Conservation (phyloP, 92 coral and sea anemone genomes). For the Porites lobata region DNA sequence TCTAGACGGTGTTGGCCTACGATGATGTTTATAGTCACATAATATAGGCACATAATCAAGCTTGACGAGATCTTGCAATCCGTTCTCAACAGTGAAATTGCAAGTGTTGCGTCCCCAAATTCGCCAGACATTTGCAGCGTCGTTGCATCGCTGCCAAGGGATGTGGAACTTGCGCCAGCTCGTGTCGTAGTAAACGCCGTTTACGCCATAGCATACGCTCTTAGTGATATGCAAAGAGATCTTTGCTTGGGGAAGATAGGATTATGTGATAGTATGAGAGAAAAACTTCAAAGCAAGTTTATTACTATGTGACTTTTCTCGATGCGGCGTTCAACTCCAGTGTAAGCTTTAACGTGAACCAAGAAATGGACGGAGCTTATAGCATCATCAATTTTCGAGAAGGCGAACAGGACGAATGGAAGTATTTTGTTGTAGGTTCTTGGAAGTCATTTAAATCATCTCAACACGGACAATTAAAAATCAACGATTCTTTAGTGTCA, state of each 20-base stretch:
- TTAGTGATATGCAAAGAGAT: conserved; percentile 73
- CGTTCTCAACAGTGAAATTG: conserved; percentile 62
- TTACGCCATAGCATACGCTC: conserved; percentile 95
- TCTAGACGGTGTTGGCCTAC: too few species aligned
- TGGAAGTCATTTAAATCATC: conserved; percentile 65
- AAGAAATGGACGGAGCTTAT: conserved; percentile 89
- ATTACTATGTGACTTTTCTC: conserved; percentile 78
- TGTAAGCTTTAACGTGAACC: conserved; percentile 79
- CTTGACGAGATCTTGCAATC: conserved; percentile 80
- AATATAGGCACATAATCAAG: conserved; percentile 48
- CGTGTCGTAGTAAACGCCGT: conserved; percentile 97
- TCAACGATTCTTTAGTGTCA: conserved; percentile 47
- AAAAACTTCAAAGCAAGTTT: conserved; percentile 43
- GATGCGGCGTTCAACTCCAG: conserved; percentile 72
- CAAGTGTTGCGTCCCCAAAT: neutral
- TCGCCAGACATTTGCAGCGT: conserved; percentile 26
- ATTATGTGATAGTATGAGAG: conserved; percentile 76
- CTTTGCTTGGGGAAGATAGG: conserved; percentile 74
- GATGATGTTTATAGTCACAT: too few species aligned
- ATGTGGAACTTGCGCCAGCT: conserved; percentile 87
- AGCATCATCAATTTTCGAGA: conserved; percentile 82
- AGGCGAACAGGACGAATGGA: conserved; percentile 50
- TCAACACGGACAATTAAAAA: conserved; percentile 21
- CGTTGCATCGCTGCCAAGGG: conserved; percentile 38
- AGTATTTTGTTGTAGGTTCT: conserved; percentile 76